A percentile compares a stretch with the other conserved stretches of the same genome.
phyloP scores from a whole-genome alignment of 2,888 invertebrate genomes.

The Tholera decimalis region DNA sequence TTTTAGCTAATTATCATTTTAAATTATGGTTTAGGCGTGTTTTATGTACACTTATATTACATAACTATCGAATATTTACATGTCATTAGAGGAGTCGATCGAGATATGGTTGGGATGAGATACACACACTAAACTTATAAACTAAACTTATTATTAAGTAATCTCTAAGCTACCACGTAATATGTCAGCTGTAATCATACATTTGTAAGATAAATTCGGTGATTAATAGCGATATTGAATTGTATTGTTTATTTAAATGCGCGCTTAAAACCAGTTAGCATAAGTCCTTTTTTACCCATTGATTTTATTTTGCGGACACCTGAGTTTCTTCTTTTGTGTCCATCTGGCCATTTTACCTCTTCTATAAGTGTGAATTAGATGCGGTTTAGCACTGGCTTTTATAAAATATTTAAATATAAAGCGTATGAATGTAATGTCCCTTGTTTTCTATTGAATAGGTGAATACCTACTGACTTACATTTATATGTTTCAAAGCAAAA shows the following conservation, averaged over 20 bases:
- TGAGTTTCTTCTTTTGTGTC: constrained; percentile 67
- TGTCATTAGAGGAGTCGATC: constrained; percentile 22
- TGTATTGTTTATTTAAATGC: constrained; percentile 57
- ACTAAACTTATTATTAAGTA: too few species aligned
- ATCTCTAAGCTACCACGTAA: too few species aligned
- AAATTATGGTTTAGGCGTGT: constrained; percentile 15
- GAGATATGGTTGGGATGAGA: constrained; percentile 15
- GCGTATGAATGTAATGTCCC: constrained; percentile 47
- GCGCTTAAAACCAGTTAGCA: constrained; percentile 30
- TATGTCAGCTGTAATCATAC: background rate
- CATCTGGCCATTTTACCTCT: constrained; percentile 40
- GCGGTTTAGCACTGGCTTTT: constrained; percentile 42
- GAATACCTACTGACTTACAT: constrained; percentile 45
- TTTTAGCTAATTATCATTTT: constrained; percentile 44
- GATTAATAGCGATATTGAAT: constrained; percentile 39
- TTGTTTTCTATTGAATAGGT: constrained; percentile 56
- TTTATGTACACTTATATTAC: constrained; percentile 23
- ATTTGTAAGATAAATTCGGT: background rate
- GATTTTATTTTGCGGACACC: constrained; percentile 63
- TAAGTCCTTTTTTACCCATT: constrained; percentile 23
- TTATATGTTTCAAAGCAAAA: constrained; percentile 42
- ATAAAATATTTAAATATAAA: constrained; percentile 56
- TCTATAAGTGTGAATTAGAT: constrained; percentile 55
- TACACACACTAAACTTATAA: too few species aligned
- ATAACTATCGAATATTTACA: constrained; percentile 38